phyloP scores from a whole-genome alignment of 2,797 vertebrate genomes.

The Pelochelys cantorii region DNA sequence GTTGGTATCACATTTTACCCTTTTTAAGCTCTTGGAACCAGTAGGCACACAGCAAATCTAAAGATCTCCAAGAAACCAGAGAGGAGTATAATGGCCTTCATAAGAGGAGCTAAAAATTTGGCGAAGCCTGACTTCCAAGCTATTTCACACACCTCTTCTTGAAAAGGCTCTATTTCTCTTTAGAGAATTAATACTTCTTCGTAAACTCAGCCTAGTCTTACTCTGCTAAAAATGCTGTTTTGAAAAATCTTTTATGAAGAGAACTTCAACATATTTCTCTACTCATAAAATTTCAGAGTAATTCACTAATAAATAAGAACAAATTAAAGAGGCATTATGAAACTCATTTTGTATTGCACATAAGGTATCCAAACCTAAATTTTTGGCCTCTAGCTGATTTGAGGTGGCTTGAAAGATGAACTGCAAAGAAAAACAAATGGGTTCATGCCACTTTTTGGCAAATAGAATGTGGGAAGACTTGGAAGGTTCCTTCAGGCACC shows the following conservation, averaged over 20 bases:
- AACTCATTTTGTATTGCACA: not conserved
- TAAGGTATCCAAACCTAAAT: not conserved
- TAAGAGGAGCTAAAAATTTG: not conserved
- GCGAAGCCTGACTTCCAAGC: not conserved
- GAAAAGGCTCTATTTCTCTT: not conserved
- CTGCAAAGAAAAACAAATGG: too few species aligned
- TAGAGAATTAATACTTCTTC: not conserved
- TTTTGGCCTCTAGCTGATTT: not conserved
- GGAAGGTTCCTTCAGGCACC: too few species aligned
- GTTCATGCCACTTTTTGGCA: too few species aligned
- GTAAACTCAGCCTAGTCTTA: not conserved
- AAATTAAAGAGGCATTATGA: not conserved
- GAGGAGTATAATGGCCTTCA: not conserved
- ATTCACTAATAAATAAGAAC: not conserved
- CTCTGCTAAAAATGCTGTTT: not conserved
- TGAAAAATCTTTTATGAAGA: not conserved
- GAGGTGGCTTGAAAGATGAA: not conserved
- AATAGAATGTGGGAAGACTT: too few species aligned
- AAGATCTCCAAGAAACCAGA: not conserved
- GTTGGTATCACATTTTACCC: not conserved
- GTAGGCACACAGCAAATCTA: not conserved
- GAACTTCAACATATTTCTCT: not conserved
- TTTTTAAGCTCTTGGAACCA: not conserved
- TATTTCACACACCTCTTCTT: not conserved
- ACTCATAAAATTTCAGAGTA: not conserved